A percentile compares a stretch with the other conserved stretches of the same genome.
phyloP scores from a whole-genome alignment of 2,797 vertebrate species.

The Neosilurus hyrtlii region DNA sequence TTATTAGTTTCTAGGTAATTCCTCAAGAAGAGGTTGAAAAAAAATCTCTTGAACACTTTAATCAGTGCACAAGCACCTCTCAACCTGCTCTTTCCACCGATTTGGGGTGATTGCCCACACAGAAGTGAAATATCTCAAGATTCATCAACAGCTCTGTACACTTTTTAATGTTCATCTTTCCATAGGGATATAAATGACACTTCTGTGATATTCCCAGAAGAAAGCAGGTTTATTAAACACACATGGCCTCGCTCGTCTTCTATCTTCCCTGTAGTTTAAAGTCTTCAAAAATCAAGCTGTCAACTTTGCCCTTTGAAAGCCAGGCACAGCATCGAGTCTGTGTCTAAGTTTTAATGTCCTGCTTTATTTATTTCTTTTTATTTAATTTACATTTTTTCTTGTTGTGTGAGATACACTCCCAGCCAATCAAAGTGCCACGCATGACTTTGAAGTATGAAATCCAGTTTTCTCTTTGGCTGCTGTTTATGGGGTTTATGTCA shows the following conservation, averaged over 20 bases:
- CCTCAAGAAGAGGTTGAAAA: background rate
- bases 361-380: slow-evolving; percentile 37
- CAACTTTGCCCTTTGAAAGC: slow-evolving; percentile 67
- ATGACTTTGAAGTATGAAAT: slow-evolving; percentile 77
- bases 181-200: background rate
- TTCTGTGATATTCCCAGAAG: slow-evolving; percentile 19
- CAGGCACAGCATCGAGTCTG: slow-evolving; percentile 62
- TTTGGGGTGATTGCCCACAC: slow-evolving; percentile 38
- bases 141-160: slow-evolving; percentile 1
- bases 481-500: background rate
- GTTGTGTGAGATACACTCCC: slow-evolving; percentile 62
- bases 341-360: slow-evolving; percentile 48
- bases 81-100: slow-evolving; percentile 4
- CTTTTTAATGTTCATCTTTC: slow-evolving; percentile 28
- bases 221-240: slow-evolving; percentile 57
- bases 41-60: background rate
- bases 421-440: slow-evolving; percentile 73
- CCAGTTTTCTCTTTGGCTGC: slow-evolving; percentile 67
- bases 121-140: slow-evolving; percentile 13
- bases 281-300: slow-evolving; percentile 64
- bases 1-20: background rate
- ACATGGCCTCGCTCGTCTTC: slow-evolving; percentile 47
- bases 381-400: slow-evolving; percentile 40
- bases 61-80: slow-evolving; percentile 34
- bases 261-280: slow-evolving; percentile 14